Percentiles rank a stretch among this genome's conserved stretches.
Evolutionary conservation across 2,888 invertebrate species (phyloP).

Genomic region (Clistopyga incitator): DNA sequence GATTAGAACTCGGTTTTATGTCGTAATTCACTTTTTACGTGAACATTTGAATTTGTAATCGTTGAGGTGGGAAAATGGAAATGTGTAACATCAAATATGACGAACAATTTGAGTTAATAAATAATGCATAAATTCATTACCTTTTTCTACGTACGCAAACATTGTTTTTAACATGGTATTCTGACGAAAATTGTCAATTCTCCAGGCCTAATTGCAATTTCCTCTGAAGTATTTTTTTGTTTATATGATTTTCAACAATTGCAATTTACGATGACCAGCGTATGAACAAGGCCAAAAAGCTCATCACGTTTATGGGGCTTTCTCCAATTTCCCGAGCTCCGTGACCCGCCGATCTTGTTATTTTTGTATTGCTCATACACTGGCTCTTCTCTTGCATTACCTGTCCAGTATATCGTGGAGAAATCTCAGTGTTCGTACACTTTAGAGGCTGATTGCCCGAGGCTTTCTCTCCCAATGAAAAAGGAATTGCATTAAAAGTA

Average conservation of each 20-base stretch:
- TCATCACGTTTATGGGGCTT: slow-evolving; percentile 10
- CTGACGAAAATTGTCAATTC: not conserved
- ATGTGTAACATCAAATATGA: not conserved
- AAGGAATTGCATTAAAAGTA: too few species aligned
- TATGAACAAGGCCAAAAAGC: slow-evolving; percentile 29
- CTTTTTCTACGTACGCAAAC: not conserved
- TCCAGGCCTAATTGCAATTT: not conserved
- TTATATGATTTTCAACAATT: too few species aligned
- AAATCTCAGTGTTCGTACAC: slow-evolving; percentile 1
- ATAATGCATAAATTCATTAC: not conserved
- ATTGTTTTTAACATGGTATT: not conserved
- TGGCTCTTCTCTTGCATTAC: not conserved
- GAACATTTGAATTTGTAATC: not conserved
- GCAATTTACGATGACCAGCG: slow-evolving; percentile 15
- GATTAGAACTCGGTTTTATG: not conserved
- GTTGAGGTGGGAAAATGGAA: not conserved
- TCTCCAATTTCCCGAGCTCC: slow-evolving; percentile 38
- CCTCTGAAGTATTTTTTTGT: not conserved
- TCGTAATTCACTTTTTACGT: not conserved
- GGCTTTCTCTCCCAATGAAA: not conserved
- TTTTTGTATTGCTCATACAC: slow-evolving; percentile 43
- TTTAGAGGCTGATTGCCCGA: slow-evolving; percentile 8
- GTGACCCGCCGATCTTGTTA: slow-evolving; percentile 48
- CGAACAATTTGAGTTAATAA: not conserved
- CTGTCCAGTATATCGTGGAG: not conserved